Percentiles rank a stretch among this genome's conserved stretches.
These are phyloP conservation scores for Anthopleura sola DNA, from an alignment of 64 coral and sea anemone genomes.

Conservation along the genomic window DNA sequence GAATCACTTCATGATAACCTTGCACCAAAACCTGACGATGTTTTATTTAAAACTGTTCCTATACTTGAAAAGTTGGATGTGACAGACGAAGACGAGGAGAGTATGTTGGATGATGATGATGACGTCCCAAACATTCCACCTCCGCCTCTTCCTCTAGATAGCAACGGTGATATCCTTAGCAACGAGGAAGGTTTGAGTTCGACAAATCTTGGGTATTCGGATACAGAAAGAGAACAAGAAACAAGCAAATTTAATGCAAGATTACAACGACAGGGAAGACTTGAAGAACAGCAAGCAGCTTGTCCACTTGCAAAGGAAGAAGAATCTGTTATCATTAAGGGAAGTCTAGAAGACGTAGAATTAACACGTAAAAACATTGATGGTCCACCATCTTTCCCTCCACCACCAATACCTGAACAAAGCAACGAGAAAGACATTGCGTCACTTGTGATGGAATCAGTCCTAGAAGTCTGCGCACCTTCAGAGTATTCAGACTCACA, in stretches of 20 bases:
- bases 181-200: background rate
- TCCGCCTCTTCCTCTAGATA: background rate
- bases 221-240: background rate
- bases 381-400: background rate
- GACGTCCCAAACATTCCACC: background rate
- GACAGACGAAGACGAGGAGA: background rate
- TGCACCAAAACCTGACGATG: background rate
- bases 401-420: constrained; percentile 11
- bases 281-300: background rate
- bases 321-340: background rate
- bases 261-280: background rate
- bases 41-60: background rate
- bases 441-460: background rate
- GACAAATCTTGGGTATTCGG: background rate
- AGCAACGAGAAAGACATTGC: background rate
- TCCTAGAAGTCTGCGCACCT: background rate
- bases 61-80: constrained; percentile 6
- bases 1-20: constrained; percentile 10
- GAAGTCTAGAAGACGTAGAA: constrained; percentile 8
- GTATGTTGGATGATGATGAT: background rate
- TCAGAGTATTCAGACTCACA: background rate
- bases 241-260: background rate
- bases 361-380: background rate
- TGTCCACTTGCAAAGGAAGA: constrained; percentile 22
- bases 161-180: background rate